Percentiles rank a stretch among this genome's conserved stretches.
Evolutionary conservation across 1,140 invertebrate genomes (phyloP).

Genomic region (Drosophila nigromelanica): DNA sequence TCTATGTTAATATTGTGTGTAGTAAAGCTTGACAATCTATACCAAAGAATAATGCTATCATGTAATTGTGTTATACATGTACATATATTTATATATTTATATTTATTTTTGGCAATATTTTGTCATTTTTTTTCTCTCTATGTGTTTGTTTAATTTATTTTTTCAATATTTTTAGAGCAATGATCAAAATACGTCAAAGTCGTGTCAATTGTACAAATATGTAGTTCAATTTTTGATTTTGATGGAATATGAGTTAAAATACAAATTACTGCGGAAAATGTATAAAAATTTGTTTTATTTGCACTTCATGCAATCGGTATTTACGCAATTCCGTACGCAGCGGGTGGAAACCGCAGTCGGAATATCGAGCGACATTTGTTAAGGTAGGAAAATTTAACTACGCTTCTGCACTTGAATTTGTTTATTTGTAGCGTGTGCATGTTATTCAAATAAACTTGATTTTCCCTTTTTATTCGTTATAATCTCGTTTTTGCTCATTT

Average conservation of each 20-base stretch:
- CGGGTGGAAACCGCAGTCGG: not conserved
- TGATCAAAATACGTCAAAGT: constrained; percentile 7
- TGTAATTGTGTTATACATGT: constrained; percentile 59
- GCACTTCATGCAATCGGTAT: not conserved
- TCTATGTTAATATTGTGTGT: constrained; percentile 79
- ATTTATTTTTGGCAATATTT: constrained; percentile 36
- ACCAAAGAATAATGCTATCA: constrained; percentile 68
- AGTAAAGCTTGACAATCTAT: constrained; percentile 82
- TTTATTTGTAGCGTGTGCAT: constrained; percentile 51
- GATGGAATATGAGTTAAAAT: constrained; percentile 58
- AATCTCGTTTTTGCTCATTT: not conserved
- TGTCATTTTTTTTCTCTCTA: constrained; percentile 17
- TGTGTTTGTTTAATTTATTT: not conserved
- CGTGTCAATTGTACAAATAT: constrained; percentile 47
- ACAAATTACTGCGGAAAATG: constrained; percentile 36
- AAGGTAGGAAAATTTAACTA: constrained; percentile 46
- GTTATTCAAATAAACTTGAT: constrained; percentile 58
- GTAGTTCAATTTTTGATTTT: constrained; percentile 42
- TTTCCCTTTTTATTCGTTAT: constrained; percentile 19
- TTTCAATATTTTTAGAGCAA: not conserved
- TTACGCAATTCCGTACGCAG: constrained; percentile 6
- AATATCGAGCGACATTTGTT: constrained; percentile 19
- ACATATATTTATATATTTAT: constrained; percentile 40
- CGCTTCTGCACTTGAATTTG: constrained; percentile 58
- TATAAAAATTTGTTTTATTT: not conserved